Base-by-base conservation (phyloP, 92 coral and sea anemone genomes). In the Paragorgia papillata region DNA sequence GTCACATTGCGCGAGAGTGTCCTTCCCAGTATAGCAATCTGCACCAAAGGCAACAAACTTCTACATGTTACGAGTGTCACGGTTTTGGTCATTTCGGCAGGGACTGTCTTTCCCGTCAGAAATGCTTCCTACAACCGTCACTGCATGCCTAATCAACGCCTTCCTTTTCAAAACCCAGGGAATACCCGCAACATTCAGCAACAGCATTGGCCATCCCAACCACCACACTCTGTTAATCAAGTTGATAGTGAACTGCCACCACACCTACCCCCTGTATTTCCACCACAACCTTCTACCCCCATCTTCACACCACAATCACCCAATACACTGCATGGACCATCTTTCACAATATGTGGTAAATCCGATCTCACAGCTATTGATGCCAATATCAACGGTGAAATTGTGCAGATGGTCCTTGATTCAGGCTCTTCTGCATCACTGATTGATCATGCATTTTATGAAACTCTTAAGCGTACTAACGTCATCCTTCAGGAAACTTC, bases 11-110 rank as follows among this genome's bases (percentile, higher is more conserved):
- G 15, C 67, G 43, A 30, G 40, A 61, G 30, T 61, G 67, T 26
- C 67, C 67, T 1, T 31, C 67, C 67, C 67, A 33, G 35, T 57
- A 17, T 30, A 25, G 3, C 25, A 22, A 20, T 25, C 22, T 13
- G 24, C 29, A 13, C 31, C 43, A 33, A 15, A 39, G 19, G 17
- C 25, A 28, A 17, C 67, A 61, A 28, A 4, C 8, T 20, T 12
- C 30, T 30, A 61, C 67, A 33, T 61, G 67, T 9, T 61, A 22
- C 4, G 67, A 61, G 41, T 30, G 69, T 21, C 40, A 31, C 8
- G 44, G 69, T 37, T 62, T 62, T 33, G 69, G 69, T 29, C 69
- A 62, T 44, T 62, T 29, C 20, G 44, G 69, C 32, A 18, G 69
- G 14, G 21, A 62, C 44, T 33, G 69, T 24, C 69, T 44, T 0